phyloP scores from a whole-genome alignment of 2,113 vertebrate genomes.

The Camelus bactrianus region DNA sequence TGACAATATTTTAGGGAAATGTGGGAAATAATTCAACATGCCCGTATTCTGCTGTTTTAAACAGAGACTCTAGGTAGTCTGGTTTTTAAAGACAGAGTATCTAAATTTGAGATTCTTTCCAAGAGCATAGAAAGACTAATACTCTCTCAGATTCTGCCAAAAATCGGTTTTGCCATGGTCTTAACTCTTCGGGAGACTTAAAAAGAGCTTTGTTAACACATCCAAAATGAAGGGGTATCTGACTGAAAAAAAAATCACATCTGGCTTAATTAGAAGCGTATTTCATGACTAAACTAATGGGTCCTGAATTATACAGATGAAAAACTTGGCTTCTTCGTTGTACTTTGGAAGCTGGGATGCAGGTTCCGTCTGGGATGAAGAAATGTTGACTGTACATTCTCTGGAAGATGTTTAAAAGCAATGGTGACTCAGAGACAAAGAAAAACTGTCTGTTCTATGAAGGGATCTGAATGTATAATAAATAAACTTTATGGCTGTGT shows the following conservation, averaged over 20 bases:
- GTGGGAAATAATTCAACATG: conserved; percentile 30
- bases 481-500: background rate
- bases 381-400: background rate
- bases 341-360: background rate
- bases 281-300: background rate
- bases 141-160: background rate
- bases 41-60: background rate
- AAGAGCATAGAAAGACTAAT: background rate
- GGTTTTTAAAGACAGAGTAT: background rate
- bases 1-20: background rate
- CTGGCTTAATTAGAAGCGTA: background rate
- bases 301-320: background rate
- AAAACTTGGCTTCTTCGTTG: background rate
- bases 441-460: background rate
- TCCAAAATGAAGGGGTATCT: background rate
- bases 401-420: background rate
- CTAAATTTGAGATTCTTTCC: background rate
- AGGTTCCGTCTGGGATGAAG: background rate
- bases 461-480: conserved; percentile 50
- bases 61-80: background rate
- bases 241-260: background rate
- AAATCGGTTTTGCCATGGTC: background rate
- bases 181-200: background rate
- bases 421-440: background rate
- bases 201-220: background rate